These are phyloP conservation scores for Petrolisthes cinctipes DNA, from an alignment of 2,888 invertebrate species.

Conservation along the genomic window DNA sequence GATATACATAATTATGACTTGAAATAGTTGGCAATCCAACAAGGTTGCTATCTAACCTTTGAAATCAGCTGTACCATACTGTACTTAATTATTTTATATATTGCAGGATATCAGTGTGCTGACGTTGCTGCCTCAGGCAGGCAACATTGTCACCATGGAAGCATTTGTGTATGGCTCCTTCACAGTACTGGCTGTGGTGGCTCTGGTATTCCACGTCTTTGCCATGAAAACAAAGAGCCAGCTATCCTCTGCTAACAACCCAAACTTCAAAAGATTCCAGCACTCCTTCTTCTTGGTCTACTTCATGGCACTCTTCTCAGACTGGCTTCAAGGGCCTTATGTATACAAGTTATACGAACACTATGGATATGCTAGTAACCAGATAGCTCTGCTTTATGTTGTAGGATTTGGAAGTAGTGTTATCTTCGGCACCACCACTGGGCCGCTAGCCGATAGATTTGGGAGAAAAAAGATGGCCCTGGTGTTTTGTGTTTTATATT, in stretches of 20 bases:
- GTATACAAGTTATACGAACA: constrained; percentile 75
- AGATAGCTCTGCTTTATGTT: constrained; percentile 75
- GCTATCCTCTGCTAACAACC: constrained; percentile 68
- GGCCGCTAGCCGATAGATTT: constrained; percentile 74
- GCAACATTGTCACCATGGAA: constrained; percentile 39
- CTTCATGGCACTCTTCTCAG: constrained; percentile 74
- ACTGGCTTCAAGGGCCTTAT: constrained; percentile 77
- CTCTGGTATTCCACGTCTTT: constrained; percentile 57
- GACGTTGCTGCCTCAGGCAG: neutral
- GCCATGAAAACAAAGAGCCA: constrained; percentile 63
- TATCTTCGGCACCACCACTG: constrained; percentile 74
- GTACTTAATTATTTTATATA: neutral
- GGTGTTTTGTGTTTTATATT: constrained; percentile 71
- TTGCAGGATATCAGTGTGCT: neutral
- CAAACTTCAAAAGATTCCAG: constrained; percentile 72
- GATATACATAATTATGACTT: too few relatives aligned
- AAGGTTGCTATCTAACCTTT: neutral
- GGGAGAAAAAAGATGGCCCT: constrained; percentile 74
- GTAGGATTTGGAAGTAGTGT: constrained; percentile 75
- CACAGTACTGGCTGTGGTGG: constrained; percentile 54
- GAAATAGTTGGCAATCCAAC: too few relatives aligned
- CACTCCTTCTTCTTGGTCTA: constrained; percentile 73
- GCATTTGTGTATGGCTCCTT: constrained; percentile 62
- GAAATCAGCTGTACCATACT: neutral
- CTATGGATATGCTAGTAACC: constrained; percentile 74